Evolutionary conservation across 2,797 vertebrate species (phyloP).

Genomic region (Thaleichthys pacificus): DNA sequence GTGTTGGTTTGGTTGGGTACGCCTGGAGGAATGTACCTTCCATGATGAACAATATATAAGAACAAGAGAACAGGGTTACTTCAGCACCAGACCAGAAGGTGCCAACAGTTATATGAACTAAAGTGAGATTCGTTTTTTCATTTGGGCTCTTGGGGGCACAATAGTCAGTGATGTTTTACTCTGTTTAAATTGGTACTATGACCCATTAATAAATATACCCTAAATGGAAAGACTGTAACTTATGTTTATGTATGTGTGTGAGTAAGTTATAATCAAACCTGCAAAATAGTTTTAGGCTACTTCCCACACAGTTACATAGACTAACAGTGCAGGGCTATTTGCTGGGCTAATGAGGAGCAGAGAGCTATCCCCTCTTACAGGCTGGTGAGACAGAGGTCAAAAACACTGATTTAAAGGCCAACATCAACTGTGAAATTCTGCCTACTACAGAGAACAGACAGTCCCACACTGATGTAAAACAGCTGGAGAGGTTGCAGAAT

Average conservation of each 20-base stretch:
- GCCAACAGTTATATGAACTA: too few relatives aligned
- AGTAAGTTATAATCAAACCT: background rate
- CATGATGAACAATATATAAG: background rate
- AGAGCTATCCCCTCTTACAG: background rate
- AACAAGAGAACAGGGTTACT: background rate
- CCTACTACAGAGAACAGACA: background rate
- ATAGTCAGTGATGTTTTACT: too few relatives aligned
- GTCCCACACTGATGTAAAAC: slow-evolving; percentile 4
- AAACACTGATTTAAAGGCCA: slow-evolving; percentile 11
- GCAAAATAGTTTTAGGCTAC: background rate
- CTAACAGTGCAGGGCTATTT: background rate
- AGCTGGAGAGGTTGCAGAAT: background rate
- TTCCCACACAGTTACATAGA: background rate
- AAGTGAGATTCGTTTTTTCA: too few relatives aligned
- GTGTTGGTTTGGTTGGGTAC: background rate
- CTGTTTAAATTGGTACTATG: too few relatives aligned
- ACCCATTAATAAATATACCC: too few relatives aligned
- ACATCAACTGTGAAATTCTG: background rate
- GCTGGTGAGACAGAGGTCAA: slow-evolving; percentile 4
- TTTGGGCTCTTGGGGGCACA: too few relatives aligned
- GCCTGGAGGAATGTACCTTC: background rate
- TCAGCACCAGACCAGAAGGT: background rate
- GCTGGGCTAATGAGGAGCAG: background rate
- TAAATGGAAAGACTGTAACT: too few relatives aligned
- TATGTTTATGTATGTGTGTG: background rate